Base-by-base conservation (phyloP, 2,113 vertebrate genomes). In the Halcyon malimbica region DNA sequence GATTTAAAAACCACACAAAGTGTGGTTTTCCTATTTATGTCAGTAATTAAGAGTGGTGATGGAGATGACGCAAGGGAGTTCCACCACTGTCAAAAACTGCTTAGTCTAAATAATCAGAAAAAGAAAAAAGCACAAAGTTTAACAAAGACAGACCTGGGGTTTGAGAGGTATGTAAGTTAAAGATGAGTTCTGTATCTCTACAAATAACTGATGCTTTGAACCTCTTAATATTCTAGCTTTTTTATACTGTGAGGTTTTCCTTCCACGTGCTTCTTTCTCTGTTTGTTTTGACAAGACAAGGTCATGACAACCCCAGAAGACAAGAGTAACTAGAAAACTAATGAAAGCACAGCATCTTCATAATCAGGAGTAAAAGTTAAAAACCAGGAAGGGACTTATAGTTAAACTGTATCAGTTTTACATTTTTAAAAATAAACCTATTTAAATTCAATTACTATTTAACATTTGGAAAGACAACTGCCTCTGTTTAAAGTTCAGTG, bases 371-470 rank as follows among this genome's bases (percentile, higher is more conserved):
- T 46, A 29, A 64, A 94, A 87, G 50, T 76, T 68, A 79, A 93
- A 67, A 33, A 93, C 74, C 57, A 91, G 74, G 87, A 94, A 82
- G 15, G 50, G 37, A 73, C 76, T 94, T 95, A 18, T 15, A 56
- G 48, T 85, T 79, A 87, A 84, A 82, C 26, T 79, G 4, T 16
- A 48, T 57, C 16, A 13, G 26, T 29, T 96, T 94, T 90, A 65
- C 91, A 93, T 96, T 93, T 90, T 59, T 14, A 29, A 86, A 95
- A 96, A 86, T 16, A 87, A 64, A 70, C 23, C 39, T 50, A 73
- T 16, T 94, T 94, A 83, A 85, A 77, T 85, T 69, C 78, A 84
- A 73, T 89, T 64, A 71, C 48, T 94, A 87, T 54, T 93, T 51
- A 95, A 87, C 59, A 80, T 70, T 74, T 70, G 39, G 62, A 95